Evolutionary conservation across 2,113 vertebrate genomes (phyloP).

Genomic region (Gambusia affinis): DNA sequence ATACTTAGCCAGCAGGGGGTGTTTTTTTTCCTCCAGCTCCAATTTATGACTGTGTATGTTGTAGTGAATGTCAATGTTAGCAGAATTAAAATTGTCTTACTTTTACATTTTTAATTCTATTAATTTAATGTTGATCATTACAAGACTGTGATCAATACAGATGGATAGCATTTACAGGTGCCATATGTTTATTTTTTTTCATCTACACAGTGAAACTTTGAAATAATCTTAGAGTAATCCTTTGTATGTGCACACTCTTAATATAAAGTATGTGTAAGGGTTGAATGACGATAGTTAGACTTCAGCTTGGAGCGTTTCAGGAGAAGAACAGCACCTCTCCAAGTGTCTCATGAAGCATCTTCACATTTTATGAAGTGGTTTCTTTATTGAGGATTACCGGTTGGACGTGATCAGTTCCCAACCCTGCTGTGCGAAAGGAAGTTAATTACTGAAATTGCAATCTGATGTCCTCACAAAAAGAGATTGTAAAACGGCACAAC

Average conservation of each 20-base stretch:
- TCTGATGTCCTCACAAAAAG: constrained; percentile 10
- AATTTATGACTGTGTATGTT: neutral
- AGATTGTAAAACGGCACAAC: neutral
- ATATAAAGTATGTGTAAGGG: neutral
- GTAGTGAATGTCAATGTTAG: neutral
- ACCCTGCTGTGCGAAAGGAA: constrained; percentile 63
- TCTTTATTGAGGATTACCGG: constrained; percentile 59
- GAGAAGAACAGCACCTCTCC: constrained; percentile 29
- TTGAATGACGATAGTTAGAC: neutral
- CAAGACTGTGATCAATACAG: neutral
- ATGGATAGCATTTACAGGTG: neutral
- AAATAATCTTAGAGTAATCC: neutral
- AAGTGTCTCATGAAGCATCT: neutral
- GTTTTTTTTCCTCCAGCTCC: constrained; percentile 41
- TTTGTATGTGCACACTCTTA: neutral
- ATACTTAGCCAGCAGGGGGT: constrained; percentile 71
- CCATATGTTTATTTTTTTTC: neutral
- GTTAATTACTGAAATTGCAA: constrained; percentile 40
- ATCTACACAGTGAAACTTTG: neutral
- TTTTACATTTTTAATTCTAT: neutral
- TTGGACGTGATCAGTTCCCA: constrained; percentile 47
- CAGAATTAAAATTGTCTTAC: neutral
- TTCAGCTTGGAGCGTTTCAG: constrained; percentile 23
- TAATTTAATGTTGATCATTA: no score
- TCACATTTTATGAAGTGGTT: constrained; percentile 50